phyloP scores from a whole-genome alignment of 2,888 invertebrate species.

The Choristoneura rosaceana region DNA sequence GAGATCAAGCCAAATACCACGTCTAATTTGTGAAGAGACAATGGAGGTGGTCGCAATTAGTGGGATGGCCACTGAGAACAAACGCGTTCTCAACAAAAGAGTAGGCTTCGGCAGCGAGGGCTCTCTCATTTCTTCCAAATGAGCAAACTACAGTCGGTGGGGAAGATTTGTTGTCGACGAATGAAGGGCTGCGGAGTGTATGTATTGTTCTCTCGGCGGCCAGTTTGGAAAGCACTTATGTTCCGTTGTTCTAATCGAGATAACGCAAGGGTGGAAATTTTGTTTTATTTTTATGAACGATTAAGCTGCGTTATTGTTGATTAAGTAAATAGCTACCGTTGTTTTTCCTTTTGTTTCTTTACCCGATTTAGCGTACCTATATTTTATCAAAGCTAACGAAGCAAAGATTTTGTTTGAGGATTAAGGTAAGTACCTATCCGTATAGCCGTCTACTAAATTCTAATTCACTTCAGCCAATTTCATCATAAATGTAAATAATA shows the following conservation, averaged over 20 bases:
- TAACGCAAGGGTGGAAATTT: slow-evolving; percentile 56
- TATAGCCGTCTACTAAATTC: too few species aligned
- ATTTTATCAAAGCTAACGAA: too few species aligned
- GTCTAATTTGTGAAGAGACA: slow-evolving; percentile 78
- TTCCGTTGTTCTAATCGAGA: slow-evolving; percentile 77
- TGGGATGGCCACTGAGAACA: slow-evolving; percentile 82
- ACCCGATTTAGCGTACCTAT: too few species aligned
- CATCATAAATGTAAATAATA: too few species aligned
- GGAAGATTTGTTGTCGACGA: slow-evolving; percentile 80
- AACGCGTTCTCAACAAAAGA: slow-evolving; percentile 81
- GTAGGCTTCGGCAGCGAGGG: slow-evolving; percentile 67
- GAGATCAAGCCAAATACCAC: slow-evolving; percentile 70
- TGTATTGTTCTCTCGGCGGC: slow-evolving; percentile 73
- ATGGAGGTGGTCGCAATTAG: slow-evolving; percentile 83
- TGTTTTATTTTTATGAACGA: slow-evolving; percentile 38
- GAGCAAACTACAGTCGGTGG: slow-evolving; percentile 80
- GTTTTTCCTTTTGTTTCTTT: too few species aligned
- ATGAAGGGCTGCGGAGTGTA: slow-evolving; percentile 75
- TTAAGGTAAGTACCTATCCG: too few species aligned
- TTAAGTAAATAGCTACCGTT: neutral
- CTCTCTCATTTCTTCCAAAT: slow-evolving; percentile 84
- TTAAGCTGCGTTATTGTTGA: slow-evolving; percentile 11
- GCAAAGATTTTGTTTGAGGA: too few species aligned
- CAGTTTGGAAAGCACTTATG: slow-evolving; percentile 79
- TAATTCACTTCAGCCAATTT: too few species aligned